These are phyloP conservation scores for Heliocidaris tuberculata DNA, from an alignment of 35 echinoderm and acorn worm species.

Conservation along the genomic window DNA sequence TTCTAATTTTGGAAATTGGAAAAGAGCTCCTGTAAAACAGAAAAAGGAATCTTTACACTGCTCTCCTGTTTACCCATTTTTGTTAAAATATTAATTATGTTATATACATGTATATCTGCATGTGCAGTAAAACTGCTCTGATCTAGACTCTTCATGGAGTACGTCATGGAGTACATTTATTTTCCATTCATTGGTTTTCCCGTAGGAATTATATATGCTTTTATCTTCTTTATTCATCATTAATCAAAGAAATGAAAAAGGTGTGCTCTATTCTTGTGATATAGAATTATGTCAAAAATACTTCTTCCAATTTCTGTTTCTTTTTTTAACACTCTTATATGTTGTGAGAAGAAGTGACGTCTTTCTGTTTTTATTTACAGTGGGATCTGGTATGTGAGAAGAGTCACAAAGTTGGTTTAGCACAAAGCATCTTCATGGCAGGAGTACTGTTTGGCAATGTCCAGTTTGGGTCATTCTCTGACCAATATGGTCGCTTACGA, in stretches of 20 bases:
- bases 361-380: constrained; percentile 46
- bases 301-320: not conserved
- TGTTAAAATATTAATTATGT: too few relatives aligned
- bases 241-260: too few relatives aligned
- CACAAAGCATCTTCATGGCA: constrained; percentile 75
- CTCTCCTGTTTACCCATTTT: too few relatives aligned
- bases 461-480: constrained; percentile 65
- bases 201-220: too few relatives aligned
- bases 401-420: constrained; percentile 64
- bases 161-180: too few relatives aligned
- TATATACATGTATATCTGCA: too few relatives aligned
- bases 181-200: too few relatives aligned
- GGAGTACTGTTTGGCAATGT: constrained; percentile 71
- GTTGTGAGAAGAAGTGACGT: not conserved
- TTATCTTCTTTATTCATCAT: too few relatives aligned
- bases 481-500: constrained; percentile 66
- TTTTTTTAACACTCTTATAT: not conserved
- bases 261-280: not conserved
- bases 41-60: too few relatives aligned
- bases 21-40: not conserved
- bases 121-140: too few relatives aligned
- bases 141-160: too few relatives aligned
- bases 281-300: not conserved
- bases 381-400: constrained; percentile 89
- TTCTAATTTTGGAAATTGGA: not conserved